These are phyloP conservation scores for Apamea monoglypha DNA, from an alignment of 2,888 invertebrate species.

Conservation along the genomic window DNA sequence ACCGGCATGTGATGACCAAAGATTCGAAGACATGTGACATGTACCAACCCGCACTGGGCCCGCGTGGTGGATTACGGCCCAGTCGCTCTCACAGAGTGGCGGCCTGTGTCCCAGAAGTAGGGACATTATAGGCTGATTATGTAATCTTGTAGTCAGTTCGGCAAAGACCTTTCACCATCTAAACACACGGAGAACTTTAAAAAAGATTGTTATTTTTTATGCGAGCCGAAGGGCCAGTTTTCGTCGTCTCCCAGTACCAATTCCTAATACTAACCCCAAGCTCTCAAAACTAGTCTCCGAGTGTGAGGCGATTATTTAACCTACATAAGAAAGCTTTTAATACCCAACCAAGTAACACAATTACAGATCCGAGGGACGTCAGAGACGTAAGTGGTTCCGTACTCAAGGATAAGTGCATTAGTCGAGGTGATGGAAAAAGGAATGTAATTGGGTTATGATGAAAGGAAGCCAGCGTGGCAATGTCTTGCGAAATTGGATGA, in stretches of 20 bases:
- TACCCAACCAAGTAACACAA: slow-evolving; percentile 68
- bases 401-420: slow-evolving; percentile 66
- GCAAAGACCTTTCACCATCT: neutral
- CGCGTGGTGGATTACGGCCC: no score
- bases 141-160: neutral
- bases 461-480: slow-evolving; percentile 22
- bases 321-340: slow-evolving; percentile 73
- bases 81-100: no score
- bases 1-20: no score
- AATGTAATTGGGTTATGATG: slow-evolving; percentile 58
- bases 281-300: slow-evolving; percentile 11
- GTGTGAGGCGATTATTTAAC: slow-evolving; percentile 37
- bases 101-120: no score
- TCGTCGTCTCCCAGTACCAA: neutral
- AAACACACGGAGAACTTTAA: neutral
- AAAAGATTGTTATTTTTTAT: neutral
- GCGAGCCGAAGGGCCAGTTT: neutral
- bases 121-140: no score
- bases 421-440: slow-evolving; percentile 53
- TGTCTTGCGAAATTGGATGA: slow-evolving; percentile 27
- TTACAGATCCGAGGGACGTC: slow-evolving; percentile 66
- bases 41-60: no score
- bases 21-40: no score
- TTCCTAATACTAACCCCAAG: slow-evolving; percentile 2
- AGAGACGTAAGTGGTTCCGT: slow-evolving; percentile 66